Base-by-base conservation (phyloP, 2,888 invertebrate species). In the Ectemnius cavifrons region DNA sequence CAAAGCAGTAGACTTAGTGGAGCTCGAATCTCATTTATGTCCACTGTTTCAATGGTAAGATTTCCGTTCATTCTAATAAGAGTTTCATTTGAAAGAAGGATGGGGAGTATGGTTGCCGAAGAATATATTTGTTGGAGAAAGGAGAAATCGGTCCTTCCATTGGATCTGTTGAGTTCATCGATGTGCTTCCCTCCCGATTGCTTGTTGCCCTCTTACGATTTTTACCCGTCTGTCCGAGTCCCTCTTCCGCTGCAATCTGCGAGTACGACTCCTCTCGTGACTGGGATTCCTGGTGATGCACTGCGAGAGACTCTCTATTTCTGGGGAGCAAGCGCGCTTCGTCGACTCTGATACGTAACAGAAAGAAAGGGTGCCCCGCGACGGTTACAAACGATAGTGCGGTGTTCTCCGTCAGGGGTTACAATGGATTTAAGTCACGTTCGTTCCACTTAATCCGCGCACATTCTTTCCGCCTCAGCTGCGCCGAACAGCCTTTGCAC, bases 371-470 rank as follows among this genome's bases (percentile, higher is more conserved):
- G 18, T 45, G 13, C 62, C 47, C 62, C 47, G 68, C 71, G 82
- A 79, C 79, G 77, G 77, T 77, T 81, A 82, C 75, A 86, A 86
- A 80, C 79, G 83, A 82, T 79, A 75, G 78, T 67, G 73, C 59
- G 78, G 65, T 80, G 80, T 77, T 72, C 37, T 11, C 37, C 37
- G 37, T 6, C 72, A 75, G 80, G 80, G 81, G 80, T 84, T 80
- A 81, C 77, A 80, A 83, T 82, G 80, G 83, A 85, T 84, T 85
- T 81, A 84, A 81, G 78, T 82, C 80, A 79, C 78, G 79, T 79
- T 77, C 82, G 67, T 78, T 71, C 64, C 75, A 71, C 74, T 82
- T 80, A 83, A 82, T 84, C 83, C 79, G 47, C 71, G 71, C 63
- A 62, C 79, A 80, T 82, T 82, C 82, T 79, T 82, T 76, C 73